Evolutionary conservation across 1,140 invertebrate genomes (phyloP).

Genomic region (Caligus rogercresseyi): DNA sequence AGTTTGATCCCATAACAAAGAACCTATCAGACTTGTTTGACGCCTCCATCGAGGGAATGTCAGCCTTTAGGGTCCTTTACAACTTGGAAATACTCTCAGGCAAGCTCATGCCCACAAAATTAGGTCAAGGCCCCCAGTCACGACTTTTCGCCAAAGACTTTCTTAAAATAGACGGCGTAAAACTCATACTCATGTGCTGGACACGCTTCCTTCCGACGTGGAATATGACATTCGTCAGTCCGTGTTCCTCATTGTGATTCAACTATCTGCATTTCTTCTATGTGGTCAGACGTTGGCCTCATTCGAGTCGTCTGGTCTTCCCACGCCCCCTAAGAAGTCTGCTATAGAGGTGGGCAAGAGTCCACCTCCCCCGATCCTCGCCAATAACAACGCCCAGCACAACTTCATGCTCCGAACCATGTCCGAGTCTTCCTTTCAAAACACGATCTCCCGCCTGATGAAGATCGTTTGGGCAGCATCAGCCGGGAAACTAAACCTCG

Average conservation of each 20-base stretch:
- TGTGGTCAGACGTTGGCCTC: slow-evolving; percentile 10
- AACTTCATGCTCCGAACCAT: slow-evolving; percentile 22
- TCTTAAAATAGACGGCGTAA: slow-evolving; percentile 32
- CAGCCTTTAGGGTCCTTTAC: slow-evolving; percentile 35
- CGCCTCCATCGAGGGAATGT: slow-evolving; percentile 29
- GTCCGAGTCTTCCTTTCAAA: slow-evolving; percentile 30
- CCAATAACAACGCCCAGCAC: neutral
- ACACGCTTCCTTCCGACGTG: slow-evolving; percentile 32
- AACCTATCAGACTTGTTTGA: slow-evolving; percentile 31
- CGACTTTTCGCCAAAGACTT: slow-evolving; percentile 34
- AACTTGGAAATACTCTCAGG: slow-evolving; percentile 37
- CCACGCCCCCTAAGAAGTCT: slow-evolving; percentile 24
- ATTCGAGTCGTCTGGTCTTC: neutral
- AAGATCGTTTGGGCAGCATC: slow-evolving; percentile 36
- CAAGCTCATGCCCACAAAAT: slow-evolving; percentile 33
- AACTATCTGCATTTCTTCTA: slow-evolving; percentile 30
- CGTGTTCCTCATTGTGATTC: slow-evolving; percentile 34
- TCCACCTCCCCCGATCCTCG: neutral
- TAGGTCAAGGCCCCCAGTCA: slow-evolving; percentile 28
- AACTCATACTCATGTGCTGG: slow-evolving; percentile 32
- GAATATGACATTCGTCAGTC: slow-evolving; percentile 35
- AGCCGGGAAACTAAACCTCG: slow-evolving; percentile 33
- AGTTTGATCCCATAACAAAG: slow-evolving; percentile 25
- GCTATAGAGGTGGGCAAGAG: slow-evolving; percentile 22
- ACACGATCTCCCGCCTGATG: slow-evolving; percentile 34